Percentiles rank a stretch among this genome's conserved stretches.
Conservation (phyloP, 2,113 vertebrate species). For the Solea senegalensis region DNA sequence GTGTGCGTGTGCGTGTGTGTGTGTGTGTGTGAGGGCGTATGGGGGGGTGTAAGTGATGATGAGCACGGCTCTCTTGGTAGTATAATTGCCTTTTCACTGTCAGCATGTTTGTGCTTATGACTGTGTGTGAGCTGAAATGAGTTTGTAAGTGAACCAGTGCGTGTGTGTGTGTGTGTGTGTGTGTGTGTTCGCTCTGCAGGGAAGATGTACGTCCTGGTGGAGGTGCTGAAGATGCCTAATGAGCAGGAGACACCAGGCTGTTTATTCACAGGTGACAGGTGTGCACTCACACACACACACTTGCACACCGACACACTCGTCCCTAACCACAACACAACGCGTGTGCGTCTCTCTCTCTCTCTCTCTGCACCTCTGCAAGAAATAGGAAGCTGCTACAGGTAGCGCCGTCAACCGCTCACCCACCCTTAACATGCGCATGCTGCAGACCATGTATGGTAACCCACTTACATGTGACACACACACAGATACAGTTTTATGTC, state of each 20-base stretch:
- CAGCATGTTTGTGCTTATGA: slow-evolving; percentile 27
- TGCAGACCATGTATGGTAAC: slow-evolving; percentile 11
- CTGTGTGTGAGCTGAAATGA: slow-evolving; percentile 6
- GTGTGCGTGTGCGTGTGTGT: slow-evolving; percentile 3
- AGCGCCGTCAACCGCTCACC: neutral
- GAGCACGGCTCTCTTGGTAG: neutral
- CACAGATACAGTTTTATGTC: neutral
- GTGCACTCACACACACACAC: slow-evolving; percentile 9
- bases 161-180: slow-evolving; percentile 13
- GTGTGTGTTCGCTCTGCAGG: slow-evolving; percentile 26
- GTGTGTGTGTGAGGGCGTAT: neutral
- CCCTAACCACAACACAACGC: slow-evolving; percentile 30
- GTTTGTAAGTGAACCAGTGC: neutral
- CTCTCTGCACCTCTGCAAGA: slow-evolving; percentile 15
- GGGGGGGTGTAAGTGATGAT: slow-evolving; percentile 24
- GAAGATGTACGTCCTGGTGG: slow-evolving; percentile 39
- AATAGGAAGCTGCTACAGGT: slow-evolving; percentile 6
- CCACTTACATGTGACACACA: neutral
- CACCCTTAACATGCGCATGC: slow-evolving; percentile 8
- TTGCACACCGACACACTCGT: slow-evolving; percentile 14
- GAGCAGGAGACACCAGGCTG: slow-evolving; percentile 47
- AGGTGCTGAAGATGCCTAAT: slow-evolving; percentile 60
- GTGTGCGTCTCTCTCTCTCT: neutral
- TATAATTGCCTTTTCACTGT: slow-evolving; percentile 40
- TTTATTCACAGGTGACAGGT: slow-evolving; percentile 71